Percentiles rank a stretch among this genome's conserved stretches.
Conservation (phyloP, 2,888 invertebrate genomes). For the Tiliacea citrago region DNA sequence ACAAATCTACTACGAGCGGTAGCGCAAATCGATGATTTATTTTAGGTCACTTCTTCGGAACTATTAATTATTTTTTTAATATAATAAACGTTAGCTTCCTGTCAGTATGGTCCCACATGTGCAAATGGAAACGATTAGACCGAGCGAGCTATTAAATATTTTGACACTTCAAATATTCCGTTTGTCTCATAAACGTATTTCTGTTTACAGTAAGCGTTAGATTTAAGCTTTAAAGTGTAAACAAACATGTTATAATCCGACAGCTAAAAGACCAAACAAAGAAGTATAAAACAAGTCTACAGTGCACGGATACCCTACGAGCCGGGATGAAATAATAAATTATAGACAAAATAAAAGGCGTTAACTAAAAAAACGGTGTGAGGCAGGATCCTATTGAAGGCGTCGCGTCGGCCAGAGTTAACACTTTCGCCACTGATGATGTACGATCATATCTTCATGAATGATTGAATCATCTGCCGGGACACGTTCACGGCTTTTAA, state of each 20-base stretch:
- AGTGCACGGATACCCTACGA: conserved; percentile 66
- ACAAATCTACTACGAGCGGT: conserved; percentile 72
- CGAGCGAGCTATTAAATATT: conserved; percentile 65
- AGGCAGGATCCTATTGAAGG: conserved; percentile 80
- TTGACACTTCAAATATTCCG: conserved; percentile 65
- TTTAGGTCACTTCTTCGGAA: conserved; percentile 72
- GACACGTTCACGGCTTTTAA: conserved; percentile 89
- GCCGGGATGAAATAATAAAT: conserved; percentile 78
- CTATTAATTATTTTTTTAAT: conserved; percentile 74
- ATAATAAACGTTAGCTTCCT: conserved; percentile 60
- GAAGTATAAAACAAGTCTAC: conserved; percentile 66
- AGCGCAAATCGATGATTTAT: conserved; percentile 71
- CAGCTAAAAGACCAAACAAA: conserved; percentile 71
- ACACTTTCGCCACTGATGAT: conserved; percentile 89
- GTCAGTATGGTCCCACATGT: conserved; percentile 66
- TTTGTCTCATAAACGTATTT: conserved; percentile 61
- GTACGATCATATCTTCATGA: conserved; percentile 89
- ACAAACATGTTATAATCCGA: conserved; percentile 70
- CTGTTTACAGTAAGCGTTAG: conserved; percentile 69
- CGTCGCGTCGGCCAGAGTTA: conserved; percentile 78
- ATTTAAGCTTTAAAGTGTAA: conserved; percentile 65
- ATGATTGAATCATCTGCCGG: conserved; percentile 89
- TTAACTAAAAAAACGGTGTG: conserved; percentile 75
- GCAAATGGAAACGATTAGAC: conserved; percentile 68
- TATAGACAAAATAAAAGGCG: conserved; percentile 80